Conservation (phyloP, 2,888 invertebrate genomes). For the Homarus gammarus region DNA sequence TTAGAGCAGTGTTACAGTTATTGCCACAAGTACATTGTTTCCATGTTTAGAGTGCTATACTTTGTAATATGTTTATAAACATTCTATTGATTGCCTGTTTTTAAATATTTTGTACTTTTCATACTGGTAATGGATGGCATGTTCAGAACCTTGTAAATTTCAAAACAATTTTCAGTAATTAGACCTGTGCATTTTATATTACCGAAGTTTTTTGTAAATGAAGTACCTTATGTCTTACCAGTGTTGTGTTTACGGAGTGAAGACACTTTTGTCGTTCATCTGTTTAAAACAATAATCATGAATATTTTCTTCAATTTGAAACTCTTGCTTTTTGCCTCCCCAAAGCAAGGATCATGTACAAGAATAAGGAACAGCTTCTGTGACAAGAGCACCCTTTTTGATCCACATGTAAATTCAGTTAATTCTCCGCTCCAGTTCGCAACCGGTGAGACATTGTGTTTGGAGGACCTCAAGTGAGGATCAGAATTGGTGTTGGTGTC, state of each 20-base stretch:
- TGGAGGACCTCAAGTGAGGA: conserved; percentile 22
- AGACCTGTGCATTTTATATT: conserved; percentile 19
- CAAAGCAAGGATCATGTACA: conserved; percentile 41
- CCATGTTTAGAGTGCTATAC: conserved; percentile 28
- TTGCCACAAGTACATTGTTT: conserved; percentile 16
- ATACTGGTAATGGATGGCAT: conserved; percentile 46
- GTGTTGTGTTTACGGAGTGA: conserved; percentile 38
- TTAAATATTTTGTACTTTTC: conserved; percentile 62
- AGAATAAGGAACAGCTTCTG: conserved; percentile 31
- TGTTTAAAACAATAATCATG: conserved; percentile 22
- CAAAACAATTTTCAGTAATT: conserved; percentile 10
- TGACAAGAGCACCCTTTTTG: conserved; percentile 28
- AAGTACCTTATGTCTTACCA: conserved; percentile 35
- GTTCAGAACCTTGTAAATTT: conserved; percentile 30
- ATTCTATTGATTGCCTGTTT: conserved; percentile 44
- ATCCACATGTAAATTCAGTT: not conserved
- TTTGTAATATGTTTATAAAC: conserved; percentile 47
- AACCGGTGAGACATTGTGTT: conserved; percentile 5
- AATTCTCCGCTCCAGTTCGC: not conserved
- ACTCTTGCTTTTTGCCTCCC: conserved; percentile 27
- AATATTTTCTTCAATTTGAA: conserved; percentile 22
- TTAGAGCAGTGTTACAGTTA: conserved; percentile 8
- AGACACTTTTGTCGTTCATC: conserved; percentile 32
- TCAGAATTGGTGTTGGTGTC: conserved; percentile 28
- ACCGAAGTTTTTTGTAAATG: conserved; percentile 29